A percentile compares a stretch with the other conserved stretches of the same genome.
phyloP scores from a whole-genome alignment of 2,888 invertebrate species.

The Pyrocoelia pectoralis region DNA sequence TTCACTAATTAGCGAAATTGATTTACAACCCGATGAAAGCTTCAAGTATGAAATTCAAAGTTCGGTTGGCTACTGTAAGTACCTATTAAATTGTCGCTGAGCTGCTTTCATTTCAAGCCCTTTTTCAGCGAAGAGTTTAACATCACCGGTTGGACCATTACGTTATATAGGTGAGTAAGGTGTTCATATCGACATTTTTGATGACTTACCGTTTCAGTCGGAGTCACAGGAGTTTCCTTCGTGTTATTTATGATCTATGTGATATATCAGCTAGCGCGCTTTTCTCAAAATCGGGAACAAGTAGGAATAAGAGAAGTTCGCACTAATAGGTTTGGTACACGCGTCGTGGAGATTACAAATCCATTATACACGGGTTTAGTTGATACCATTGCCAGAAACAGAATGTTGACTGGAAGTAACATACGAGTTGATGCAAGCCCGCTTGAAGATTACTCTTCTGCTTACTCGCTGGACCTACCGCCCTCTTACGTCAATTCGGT shows the following conservation, averaged over 20 bases:
- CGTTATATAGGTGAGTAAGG: constrained; percentile 7
- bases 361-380: background rate
- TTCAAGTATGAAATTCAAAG: too few relatives aligned
- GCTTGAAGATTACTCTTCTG: constrained; percentile 2
- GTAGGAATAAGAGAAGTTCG: background rate
- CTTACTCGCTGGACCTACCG: background rate
- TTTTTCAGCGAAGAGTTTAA: background rate
- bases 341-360: background rate
- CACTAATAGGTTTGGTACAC: background rate
- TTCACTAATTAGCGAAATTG: too few relatives aligned
- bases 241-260: constrained; percentile 2
- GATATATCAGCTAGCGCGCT: background rate
- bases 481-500: constrained; percentile 2
- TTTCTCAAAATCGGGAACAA: background rate
- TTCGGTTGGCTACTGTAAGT: background rate
- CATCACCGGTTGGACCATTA: background rate
- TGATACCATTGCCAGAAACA: background rate
- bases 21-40: too few relatives aligned
- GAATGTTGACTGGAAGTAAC: background rate
- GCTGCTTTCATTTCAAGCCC: too few relatives aligned
- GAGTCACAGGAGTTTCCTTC: background rate
- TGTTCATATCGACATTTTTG: too few relatives aligned
- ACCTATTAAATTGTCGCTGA: background rate
- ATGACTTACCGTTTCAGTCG: background rate
- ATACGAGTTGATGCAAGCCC: background rate